These are phyloP conservation scores for Crypturellus undulatus DNA, from an alignment of 2,113 vertebrate genomes.

Conservation along the genomic window DNA sequence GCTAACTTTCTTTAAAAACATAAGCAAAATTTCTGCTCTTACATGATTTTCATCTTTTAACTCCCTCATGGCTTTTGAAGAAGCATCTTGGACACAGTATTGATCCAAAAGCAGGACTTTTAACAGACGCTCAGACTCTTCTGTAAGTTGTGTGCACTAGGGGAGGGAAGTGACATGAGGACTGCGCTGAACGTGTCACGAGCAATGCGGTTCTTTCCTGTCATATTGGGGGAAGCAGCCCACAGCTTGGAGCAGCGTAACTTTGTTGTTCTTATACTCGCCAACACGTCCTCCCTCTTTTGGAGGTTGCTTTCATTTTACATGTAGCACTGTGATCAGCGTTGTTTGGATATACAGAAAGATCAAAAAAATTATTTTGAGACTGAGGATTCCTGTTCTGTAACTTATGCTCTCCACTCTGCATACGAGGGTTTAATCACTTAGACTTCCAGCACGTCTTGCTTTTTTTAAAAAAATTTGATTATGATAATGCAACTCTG, in stretches of 20 bases:
- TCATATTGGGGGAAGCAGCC: neutral
- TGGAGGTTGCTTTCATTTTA: neutral
- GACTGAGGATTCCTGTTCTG: neutral
- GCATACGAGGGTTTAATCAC: neutral
- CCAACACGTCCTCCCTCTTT: neutral
- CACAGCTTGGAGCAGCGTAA: neutral
- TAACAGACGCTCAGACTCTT: neutral
- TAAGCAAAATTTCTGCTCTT: neutral
- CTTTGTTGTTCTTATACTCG: neutral
- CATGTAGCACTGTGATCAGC: neutral
- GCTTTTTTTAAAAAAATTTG: neutral
- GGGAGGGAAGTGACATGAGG: neutral
- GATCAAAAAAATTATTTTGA: neutral
- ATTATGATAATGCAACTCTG: neutral
- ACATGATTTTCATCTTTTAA: neutral
- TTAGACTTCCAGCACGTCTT: neutral
- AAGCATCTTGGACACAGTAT: neutral
- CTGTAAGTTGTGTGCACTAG: fast-evolving
- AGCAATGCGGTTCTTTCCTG: neutral
- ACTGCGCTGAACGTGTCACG: neutral
- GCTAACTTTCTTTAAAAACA: neutral
- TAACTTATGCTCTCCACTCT: neutral
- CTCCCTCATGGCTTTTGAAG: neutral
- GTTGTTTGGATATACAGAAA: neutral
- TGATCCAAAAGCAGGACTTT: neutral